Evolutionary conservation across 1,140 invertebrate genomes (phyloP).

Genomic region (Cyphomyrmex costatus): DNA sequence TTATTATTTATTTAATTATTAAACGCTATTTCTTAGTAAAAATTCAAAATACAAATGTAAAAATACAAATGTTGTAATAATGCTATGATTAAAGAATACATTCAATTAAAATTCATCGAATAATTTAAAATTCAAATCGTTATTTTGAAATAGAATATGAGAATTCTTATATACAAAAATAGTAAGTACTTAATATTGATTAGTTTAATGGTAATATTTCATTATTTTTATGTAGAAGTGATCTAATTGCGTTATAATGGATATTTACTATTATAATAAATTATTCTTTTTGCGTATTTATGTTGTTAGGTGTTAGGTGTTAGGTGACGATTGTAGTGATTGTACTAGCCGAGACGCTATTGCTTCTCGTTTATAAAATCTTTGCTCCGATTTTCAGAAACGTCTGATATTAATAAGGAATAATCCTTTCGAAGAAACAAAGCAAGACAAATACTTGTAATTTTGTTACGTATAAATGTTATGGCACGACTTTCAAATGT

Average conservation of each 20-base stretch:
- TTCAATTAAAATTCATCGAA: background rate
- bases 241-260: background rate
- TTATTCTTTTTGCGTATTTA: background rate
- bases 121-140: background rate
- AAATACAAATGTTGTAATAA: background rate
- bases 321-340: background rate
- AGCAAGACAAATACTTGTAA: background rate
- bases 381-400: background rate
- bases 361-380: background rate
- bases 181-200: background rate
- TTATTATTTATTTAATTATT: background rate
- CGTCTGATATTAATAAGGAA: constrained; percentile 3
- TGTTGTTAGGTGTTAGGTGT: background rate
- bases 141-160: background rate
- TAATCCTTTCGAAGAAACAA: background rate
- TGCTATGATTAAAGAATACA: background rate
- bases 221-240: background rate
- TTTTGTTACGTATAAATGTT: background rate
- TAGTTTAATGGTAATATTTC: background rate
- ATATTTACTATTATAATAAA: background rate
- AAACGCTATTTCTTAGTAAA: background rate
- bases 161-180: background rate
- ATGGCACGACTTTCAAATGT: background rate
- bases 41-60: background rate
- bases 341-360: background rate